Percentiles rank a stretch among this genome's conserved stretches.
Evolutionary conservation across 2,888 invertebrate genomes (phyloP).

Genomic region (Lepidocyrtoides sp.): DNA sequence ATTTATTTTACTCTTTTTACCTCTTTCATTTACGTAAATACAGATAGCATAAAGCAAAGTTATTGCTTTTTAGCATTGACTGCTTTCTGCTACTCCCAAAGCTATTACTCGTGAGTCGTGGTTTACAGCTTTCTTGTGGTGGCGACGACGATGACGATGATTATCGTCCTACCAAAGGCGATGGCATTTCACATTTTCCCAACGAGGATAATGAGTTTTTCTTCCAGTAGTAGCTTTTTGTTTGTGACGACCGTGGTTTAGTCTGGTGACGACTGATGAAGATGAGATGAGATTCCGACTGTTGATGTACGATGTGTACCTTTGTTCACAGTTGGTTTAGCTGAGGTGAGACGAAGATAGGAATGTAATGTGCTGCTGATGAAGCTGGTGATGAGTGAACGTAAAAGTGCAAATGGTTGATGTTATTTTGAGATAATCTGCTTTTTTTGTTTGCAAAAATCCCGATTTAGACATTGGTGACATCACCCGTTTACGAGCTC

Average conservation of each 20-base stretch:
- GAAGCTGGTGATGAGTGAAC: not conserved
- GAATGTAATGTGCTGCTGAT: not conserved
- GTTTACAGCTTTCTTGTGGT: conserved; percentile 44
- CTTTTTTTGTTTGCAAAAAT: conserved; percentile 2
- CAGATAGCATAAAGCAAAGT: not conserved
- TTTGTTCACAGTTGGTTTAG: not conserved
- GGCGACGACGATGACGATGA: conserved; percentile 8
- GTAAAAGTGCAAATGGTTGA: conserved; percentile 18
- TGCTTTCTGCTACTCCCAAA: not conserved
- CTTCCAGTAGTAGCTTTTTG: conserved; percentile 37
- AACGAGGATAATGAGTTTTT: conserved; percentile 52
- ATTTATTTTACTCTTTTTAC: not conserved
- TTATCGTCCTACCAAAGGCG: not conserved
- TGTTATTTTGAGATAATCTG: not conserved
- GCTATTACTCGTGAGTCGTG: not conserved
- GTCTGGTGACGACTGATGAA: conserved; percentile 47
- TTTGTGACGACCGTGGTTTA: not conserved
- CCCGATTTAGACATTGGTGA: conserved; percentile 44
- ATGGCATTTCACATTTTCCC: conserved; percentile 35
- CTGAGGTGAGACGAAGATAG: not conserved
- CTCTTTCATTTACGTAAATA: not conserved
- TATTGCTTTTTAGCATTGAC: conserved; percentile 2
- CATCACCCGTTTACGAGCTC: conserved; percentile 38
- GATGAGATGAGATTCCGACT: conserved; percentile 23
- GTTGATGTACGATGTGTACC: not conserved